phyloP scores from a whole-genome alignment of 2,113 vertebrate genomes.

The Cottus gobio region DNA sequence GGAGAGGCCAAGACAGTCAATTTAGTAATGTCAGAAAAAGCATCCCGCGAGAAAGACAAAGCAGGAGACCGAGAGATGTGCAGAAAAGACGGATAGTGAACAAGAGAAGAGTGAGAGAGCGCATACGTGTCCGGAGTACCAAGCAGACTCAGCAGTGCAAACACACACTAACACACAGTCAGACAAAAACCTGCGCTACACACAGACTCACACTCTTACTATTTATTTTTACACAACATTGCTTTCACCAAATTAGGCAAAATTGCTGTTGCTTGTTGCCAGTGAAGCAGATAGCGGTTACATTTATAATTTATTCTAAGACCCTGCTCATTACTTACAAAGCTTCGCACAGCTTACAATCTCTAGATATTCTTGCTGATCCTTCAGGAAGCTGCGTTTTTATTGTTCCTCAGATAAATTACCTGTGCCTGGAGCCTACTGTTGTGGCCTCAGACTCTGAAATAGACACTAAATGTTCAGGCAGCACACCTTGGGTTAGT shows the following conservation, averaged over 20 bases:
- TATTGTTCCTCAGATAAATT: background rate
- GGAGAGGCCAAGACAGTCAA: background rate
- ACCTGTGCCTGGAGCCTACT: background rate
- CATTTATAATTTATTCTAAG: background rate
- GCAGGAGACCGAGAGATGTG: background rate
- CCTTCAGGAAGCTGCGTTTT: background rate
- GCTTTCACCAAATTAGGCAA: background rate
- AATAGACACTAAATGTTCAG: background rate
- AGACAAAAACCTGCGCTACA: background rate
- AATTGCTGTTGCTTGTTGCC: background rate
- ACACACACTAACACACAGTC: slow-evolving; percentile 13
- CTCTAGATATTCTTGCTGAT: background rate
- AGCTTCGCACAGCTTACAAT: background rate
- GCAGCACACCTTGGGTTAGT: background rate
- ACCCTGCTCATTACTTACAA: background rate
- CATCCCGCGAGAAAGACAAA: background rate
- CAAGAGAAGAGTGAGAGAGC: slow-evolving; percentile 3
- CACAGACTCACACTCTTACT: background rate
- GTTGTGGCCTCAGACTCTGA: background rate
- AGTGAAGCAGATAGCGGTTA: background rate
- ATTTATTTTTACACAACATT: background rate
- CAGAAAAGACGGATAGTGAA: background rate
- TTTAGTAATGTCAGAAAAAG: slow-evolving; percentile 12
- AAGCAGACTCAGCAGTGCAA: slow-evolving; percentile 27
- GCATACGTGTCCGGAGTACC: background rate